Conservation (phyloP, 2,888 invertebrate species). For the Torymus tubicola region DNA sequence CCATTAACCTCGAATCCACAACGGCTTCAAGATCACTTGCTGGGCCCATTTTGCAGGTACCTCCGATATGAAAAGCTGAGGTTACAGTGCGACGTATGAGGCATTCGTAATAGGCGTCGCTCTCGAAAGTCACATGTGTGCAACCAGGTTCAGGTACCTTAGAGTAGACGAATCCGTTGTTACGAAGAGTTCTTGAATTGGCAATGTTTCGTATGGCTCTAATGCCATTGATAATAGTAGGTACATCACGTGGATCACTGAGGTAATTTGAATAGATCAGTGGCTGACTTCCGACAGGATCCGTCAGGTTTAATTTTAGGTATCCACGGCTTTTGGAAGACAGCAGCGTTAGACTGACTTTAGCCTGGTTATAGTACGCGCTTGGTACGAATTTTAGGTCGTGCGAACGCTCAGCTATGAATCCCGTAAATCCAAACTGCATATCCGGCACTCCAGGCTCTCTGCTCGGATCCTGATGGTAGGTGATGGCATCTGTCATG, state of each 20-base stretch:
- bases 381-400: constrained; percentile 78
- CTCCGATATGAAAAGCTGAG: too few relatives aligned
- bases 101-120: too few relatives aligned
- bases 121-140: too few relatives aligned
- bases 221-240: too few relatives aligned
- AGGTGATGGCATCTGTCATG: constrained; percentile 79
- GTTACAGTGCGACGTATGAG: too few relatives aligned
- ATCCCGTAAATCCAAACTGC: constrained; percentile 81
- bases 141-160: too few relatives aligned
- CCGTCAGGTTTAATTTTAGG: constrained; percentile 81
- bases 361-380: constrained; percentile 81
- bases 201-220: too few relatives aligned
- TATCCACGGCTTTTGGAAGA: constrained; percentile 82
- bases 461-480: constrained; percentile 80
- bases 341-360: constrained; percentile 80
- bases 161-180: too few relatives aligned
- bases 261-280: constrained; percentile 85
- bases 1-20: too few relatives aligned
- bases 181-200: too few relatives aligned
- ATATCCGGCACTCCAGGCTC: constrained; percentile 80
- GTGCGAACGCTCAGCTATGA: constrained; percentile 78
- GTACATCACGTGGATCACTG: constrained; percentile 80
- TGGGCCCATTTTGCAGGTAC: too few relatives aligned
- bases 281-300: constrained; percentile 85
- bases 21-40: too few relatives aligned